Percentiles rank a stretch among this genome's conserved stretches.
These are phyloP conservation scores for Pseudomugil tenellus DNA, from an alignment of 2,797 vertebrate species.

Conservation along the genomic window DNA sequence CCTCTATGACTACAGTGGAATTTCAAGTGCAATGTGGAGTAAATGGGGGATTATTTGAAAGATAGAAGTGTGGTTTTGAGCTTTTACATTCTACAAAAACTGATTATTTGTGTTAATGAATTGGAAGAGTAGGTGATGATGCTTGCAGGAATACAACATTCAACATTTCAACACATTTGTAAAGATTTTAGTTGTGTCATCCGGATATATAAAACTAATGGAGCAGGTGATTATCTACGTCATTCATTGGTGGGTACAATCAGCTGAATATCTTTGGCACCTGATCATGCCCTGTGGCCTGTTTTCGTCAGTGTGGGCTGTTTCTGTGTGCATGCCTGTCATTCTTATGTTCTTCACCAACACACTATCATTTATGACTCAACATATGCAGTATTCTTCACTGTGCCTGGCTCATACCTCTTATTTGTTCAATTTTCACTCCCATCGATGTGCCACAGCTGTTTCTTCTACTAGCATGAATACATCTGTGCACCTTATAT, in stretches of 20 bases:
- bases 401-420: conserved; percentile 30
- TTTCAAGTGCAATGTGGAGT: conserved; percentile 17
- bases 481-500: conserved; percentile 28
- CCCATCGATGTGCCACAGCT: conserved; percentile 13
- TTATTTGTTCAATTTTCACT: conserved; percentile 9
- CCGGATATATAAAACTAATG: conserved; percentile 1
- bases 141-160: background rate
- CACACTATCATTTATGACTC: conserved; percentile 28
- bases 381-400: conserved; percentile 34
- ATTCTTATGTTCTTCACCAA: conserved; percentile 4
- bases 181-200: background rate
- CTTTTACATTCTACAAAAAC: conserved; percentile 13
- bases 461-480: conserved; percentile 26
- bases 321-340: conserved; percentile 20
- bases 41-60: conserved; percentile 43
- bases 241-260: background rate
- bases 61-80: conserved; percentile 3
- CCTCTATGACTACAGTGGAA: conserved; percentile 19
- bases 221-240: background rate
- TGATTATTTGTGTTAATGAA: conserved; percentile 16
- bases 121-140: conserved; percentile 13
- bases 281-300: conserved; percentile 12
- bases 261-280: background rate
- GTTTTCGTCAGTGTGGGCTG: background rate
- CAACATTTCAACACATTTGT: background rate